phyloP scores from a whole-genome alignment of 2,113 vertebrate genomes.

The Epinephelus moara region DNA sequence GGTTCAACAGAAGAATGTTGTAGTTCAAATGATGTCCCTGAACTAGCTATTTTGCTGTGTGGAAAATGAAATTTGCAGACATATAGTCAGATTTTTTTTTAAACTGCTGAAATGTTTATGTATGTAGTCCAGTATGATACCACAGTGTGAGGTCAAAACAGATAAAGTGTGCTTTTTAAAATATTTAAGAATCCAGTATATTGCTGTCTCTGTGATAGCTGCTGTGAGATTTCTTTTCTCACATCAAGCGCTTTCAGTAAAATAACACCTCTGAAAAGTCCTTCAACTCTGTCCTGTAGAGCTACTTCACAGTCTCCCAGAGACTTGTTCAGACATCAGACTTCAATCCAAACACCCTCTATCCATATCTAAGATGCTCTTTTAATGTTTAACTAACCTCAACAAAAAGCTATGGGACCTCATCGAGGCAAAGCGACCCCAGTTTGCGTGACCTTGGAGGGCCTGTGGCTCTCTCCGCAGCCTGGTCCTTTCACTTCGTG shows the following conservation, averaged over 20 bases:
- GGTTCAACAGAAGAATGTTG: not conserved
- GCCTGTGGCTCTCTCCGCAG: constrained; percentile 34
- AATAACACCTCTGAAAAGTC: constrained; percentile 57
- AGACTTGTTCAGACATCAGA: constrained; percentile 43
- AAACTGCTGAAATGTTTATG: not conserved
- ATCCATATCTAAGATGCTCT: constrained; percentile 56
- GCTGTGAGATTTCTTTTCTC: constrained; percentile 15
- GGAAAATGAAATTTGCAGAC: not conserved
- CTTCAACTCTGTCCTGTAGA: constrained; percentile 38
- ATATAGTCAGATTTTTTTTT: not conserved
- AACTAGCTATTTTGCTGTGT: not conserved
- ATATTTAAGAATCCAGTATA: constrained; percentile 52
- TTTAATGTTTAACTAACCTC: constrained; percentile 77
- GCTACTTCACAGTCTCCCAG: constrained; percentile 23
- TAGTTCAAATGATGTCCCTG: not conserved
- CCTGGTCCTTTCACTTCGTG: constrained; percentile 44
- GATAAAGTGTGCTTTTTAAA: constrained; percentile 38
- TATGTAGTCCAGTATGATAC: not conserved
- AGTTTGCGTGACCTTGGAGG: constrained; percentile 55
- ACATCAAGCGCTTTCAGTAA: constrained; percentile 33
- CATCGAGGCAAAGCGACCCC: constrained; percentile 50
- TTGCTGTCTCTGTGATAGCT: constrained; percentile 30
- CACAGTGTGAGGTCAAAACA: constrained; percentile 2
- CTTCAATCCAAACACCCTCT: constrained; percentile 46
- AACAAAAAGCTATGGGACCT: constrained; percentile 68